Evolutionary conservation across 2,797 vertebrate species (phyloP).

Genomic region (Lithobates pipiens): DNA sequence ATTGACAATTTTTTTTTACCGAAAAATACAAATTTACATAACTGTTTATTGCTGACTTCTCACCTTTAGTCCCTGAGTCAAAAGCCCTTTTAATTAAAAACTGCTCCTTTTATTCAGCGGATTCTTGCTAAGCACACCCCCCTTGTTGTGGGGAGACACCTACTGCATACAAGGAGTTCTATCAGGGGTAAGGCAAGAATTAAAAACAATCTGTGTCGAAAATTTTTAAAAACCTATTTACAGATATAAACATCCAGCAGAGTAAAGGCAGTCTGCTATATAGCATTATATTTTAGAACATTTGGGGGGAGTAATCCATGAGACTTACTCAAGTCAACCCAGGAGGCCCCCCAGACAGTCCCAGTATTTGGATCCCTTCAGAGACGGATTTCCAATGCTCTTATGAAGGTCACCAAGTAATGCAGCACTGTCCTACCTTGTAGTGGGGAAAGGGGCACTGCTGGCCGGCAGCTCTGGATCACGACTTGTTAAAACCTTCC

Average conservation of each 20-base stretch:
- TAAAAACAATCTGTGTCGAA: neutral
- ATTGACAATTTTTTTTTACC: neutral
- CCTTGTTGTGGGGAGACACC: neutral
- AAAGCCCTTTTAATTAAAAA: conserved; percentile 5
- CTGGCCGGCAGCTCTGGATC: too few species aligned
- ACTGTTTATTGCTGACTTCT: conserved; percentile 32
- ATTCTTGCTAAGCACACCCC: neutral
- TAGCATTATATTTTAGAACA: neutral
- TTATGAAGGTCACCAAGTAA: too few species aligned
- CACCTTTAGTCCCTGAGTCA: conserved; percentile 41
- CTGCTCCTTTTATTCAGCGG: neutral
- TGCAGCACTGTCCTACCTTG: too few species aligned
- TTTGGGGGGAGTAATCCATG: too few species aligned
- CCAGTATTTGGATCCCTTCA: too few species aligned
- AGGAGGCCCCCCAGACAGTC: too few species aligned
- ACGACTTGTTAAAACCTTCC: too few species aligned
- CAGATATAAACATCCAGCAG: conserved; percentile 27
- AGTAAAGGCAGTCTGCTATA: neutral
- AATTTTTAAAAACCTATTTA: conserved; percentile 16
- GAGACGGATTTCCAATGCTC: too few species aligned
- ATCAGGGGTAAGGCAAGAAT: neutral
- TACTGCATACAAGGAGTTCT: neutral
- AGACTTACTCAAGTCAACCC: too few species aligned
- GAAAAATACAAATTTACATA: neutral
- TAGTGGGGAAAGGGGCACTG: too few species aligned